Evolutionary conservation across 2,797 vertebrate species (phyloP), one percentile per base, ranked within the genome.

Genomic region (Hirundo rustica): DNA sequence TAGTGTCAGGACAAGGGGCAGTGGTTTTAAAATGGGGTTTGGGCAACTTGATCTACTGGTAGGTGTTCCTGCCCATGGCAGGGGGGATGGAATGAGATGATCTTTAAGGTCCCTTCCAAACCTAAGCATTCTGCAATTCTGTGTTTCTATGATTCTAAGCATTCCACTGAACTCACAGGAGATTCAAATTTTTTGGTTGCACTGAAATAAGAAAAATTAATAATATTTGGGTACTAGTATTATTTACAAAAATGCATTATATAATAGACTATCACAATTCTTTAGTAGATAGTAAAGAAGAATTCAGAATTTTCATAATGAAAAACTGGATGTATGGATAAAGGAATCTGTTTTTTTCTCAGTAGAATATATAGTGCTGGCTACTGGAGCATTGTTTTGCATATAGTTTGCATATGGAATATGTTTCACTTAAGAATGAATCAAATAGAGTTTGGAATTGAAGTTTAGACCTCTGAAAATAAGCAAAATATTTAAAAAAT

Each of bases 71-170:
- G 20, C 16, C 23, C 16, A 4, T 34, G 47, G 14, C 30, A 60
- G 25, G 4, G 6, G 4, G 4, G 2, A 47, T 80, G 34, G n/a
- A 73, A 47, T 0, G 1, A 60, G 25, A 47, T 53, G 17, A 3
- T 42, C 14, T 74, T 61, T 58, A 27, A 26, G 15, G 18, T 34
- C 15, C 7, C 7, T 54, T 71, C 18, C 17, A 27, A 53, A 32
- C 17, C 15, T 58, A 77, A 51, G 9, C 25, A 34, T 58, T 65
- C 29, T 65, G 6, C 13, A 38, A 8, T 58, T 89, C 51, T 71
- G 14, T 71, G 10, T 47, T 71, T 58, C n/a, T 58, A 2, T 53
- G 13, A 32, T 32, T 51, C 30, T 32, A 77, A 34, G 21, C 25
- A 65, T 47, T 17, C 14, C 25, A 27, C 58, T 53, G 26, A 70